Conservation (phyloP, 2,888 invertebrate genomes). For the Phania funesta region DNA sequence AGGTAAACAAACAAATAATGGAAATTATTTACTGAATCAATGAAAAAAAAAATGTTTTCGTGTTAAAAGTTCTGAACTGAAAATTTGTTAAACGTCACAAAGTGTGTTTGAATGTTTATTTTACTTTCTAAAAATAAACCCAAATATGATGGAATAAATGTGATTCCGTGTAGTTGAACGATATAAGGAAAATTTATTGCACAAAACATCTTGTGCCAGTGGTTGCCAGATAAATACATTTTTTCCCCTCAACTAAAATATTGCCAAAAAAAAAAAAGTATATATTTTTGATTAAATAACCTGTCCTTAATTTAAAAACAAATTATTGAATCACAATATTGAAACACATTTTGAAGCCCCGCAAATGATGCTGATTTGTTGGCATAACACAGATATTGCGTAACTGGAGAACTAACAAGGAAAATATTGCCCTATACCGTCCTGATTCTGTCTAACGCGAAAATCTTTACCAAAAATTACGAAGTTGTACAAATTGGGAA, state of each 20-base stretch:
- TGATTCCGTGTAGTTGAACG: conserved; percentile 14
- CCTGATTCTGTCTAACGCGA: too few species aligned
- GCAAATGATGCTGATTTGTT: too few species aligned
- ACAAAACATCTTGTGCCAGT: background rate
- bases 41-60: background rate
- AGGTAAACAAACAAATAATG: conserved; percentile 45
- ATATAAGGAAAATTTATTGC: conserved; percentile 2
- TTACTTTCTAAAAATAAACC: conserved; percentile 44
- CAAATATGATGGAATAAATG: conserved; percentile 38
- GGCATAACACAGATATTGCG: too few species aligned
- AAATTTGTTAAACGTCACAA: conserved; percentile 21
- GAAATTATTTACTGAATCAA: background rate
- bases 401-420: too few species aligned
- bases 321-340: too few species aligned
- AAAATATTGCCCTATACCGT: too few species aligned
- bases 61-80: background rate
- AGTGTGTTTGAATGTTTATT: background rate
- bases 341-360: too few species aligned
- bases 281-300: too few species aligned
- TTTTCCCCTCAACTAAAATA: background rate
- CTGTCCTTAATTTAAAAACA: too few species aligned
- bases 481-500: too few species aligned
- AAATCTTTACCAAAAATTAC: too few species aligned
- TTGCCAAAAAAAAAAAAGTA: background rate
- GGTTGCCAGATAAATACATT: conserved; percentile 26